phyloP scores from a whole-genome alignment of 2,113 vertebrate genomes.

The Tychaedon coryphoeus region DNA sequence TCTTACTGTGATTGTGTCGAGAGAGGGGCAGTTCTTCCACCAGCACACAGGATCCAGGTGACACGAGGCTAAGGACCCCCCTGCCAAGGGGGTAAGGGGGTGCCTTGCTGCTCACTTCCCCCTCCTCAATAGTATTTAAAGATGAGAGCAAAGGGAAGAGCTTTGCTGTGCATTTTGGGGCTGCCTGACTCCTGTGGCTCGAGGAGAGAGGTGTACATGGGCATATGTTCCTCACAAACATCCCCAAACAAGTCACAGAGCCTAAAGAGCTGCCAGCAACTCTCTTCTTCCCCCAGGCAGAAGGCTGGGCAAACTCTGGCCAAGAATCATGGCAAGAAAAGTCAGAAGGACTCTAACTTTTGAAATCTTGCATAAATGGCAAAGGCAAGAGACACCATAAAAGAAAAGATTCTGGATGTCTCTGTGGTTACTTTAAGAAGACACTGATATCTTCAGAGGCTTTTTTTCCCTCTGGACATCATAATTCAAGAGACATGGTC shows the following conservation, averaged over 20 bases:
- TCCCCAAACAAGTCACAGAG: background rate
- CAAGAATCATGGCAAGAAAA: background rate
- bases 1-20: background rate
- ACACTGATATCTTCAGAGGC: background rate
- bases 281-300: background rate
- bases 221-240: background rate
- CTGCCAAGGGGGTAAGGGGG: accelerated
- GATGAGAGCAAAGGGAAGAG: background rate
- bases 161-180: background rate
- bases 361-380: background rate
- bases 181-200: background rate
- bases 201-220: accelerated
- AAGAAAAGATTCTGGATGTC: background rate
- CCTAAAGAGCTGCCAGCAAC: background rate
- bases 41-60: background rate
- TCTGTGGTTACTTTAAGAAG: background rate
- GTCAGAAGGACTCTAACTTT: background rate
- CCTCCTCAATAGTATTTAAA: background rate
- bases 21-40: background rate
- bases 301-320: background rate
- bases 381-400: background rate
- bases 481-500: background rate
- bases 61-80: background rate
- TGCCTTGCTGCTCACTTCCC: background rate
- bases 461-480: background rate